phyloP scores from a whole-genome alignment of 2,797 vertebrate species.

The Eutrigla gurnardus region DNA sequence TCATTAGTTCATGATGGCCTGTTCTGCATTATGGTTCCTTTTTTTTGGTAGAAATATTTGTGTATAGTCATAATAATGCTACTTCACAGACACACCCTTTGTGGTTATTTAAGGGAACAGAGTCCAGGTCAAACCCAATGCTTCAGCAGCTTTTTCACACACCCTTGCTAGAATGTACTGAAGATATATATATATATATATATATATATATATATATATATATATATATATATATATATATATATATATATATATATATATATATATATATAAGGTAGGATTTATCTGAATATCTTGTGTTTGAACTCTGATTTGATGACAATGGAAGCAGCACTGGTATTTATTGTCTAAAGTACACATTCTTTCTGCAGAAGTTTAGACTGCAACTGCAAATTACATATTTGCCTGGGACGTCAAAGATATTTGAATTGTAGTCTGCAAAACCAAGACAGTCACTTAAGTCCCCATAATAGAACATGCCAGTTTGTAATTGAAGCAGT shows the following conservation, averaged over 20 bases:
- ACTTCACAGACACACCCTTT: constrained; percentile 1
- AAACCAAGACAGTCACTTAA: constrained; percentile 46
- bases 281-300: not conserved
- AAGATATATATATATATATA: not conserved
- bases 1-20: not conserved
- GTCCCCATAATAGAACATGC: constrained; percentile 52
- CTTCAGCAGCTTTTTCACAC: not conserved
- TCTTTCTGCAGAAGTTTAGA: constrained; percentile 7
- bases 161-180: not conserved
- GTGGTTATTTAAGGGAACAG: not conserved
- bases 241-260: no score
- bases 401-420: constrained; percentile 31
- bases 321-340: not conserved
- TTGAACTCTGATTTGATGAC: not conserved
- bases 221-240: no score
- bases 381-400: constrained; percentile 40
- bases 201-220: no score
- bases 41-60: constrained; percentile 1
- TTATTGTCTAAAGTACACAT: constrained; percentile 5
- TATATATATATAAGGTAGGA: not conserved
- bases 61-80: not conserved
- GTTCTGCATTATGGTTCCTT: not conserved
- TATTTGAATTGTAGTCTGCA: constrained; percentile 52
- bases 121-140: not conserved
- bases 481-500: constrained; percentile 56